Evolutionary conservation across 2,113 vertebrate species (phyloP), one percentile per base, ranked within the genome.

Genomic region (Elephas maximus): DNA sequence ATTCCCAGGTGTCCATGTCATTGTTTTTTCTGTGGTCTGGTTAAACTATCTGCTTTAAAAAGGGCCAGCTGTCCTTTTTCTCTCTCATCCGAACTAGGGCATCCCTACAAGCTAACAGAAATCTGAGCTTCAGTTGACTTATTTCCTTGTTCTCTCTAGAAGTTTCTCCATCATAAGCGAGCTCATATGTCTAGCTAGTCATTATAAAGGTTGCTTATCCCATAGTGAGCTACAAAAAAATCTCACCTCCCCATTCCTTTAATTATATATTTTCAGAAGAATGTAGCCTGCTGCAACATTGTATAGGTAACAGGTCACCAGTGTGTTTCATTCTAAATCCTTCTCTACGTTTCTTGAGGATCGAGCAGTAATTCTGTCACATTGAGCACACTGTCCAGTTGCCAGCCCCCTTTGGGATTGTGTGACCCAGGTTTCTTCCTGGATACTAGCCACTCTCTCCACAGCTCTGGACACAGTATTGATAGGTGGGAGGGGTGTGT

Each of bases 401-500:
- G 14, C 45, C 6, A 18, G 11, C 23, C 48, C 57, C 8, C 45
- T 77, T 37, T 30, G 21, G 30, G 71, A 6, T 10, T 69, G 11
- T 73, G 51, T 53, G 77, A n/a, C 26, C 33, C 41, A n/a, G 23
- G 21, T 76, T 65, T 88, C 57, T 69, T 60, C 48, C 63, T 45
- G 44, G 67, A 33, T 37, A 14, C 69, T n/a, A 82, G 63, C 26
- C 5, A 0, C 3, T 69, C 3, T 79, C 60, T 90, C 23, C 18
- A 0, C 57, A 24, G 15, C 53, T 78, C n/a, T 51, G 21, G 37
- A 71, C n/a, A 21, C 6, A 3, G 6, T 37, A 17, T 81, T 21
- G 0, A 30, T 1, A 0, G 51, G 48, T 30, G 78, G 30, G 45
- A 7, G 8, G 6, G 20, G 4, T 71, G 18, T 30, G 30, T n/a